phyloP scores from a whole-genome alignment of 2,113 vertebrate genomes.

The Dinomys branickii region DNA sequence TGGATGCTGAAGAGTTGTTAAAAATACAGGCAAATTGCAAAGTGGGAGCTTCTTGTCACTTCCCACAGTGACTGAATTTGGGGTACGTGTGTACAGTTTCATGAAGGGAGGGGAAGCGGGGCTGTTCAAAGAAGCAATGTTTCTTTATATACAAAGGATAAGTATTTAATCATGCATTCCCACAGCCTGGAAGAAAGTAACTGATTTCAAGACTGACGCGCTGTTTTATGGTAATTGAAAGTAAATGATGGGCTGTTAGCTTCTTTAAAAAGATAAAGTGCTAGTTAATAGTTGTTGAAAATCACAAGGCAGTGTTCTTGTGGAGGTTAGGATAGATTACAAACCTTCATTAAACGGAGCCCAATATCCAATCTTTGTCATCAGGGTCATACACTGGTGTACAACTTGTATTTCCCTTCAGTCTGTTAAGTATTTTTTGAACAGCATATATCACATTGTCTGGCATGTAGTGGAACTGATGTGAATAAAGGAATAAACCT shows the following conservation, averaged over 20 bases:
- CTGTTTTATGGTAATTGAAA: conserved; percentile 52
- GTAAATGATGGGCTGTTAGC: conserved; percentile 45
- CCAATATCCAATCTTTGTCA: neutral
- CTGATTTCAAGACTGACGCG: conserved; percentile 19
- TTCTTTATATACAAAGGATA: neutral
- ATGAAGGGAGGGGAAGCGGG: neutral
- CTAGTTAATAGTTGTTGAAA: neutral
- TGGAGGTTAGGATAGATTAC: neutral
- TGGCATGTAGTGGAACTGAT: neutral
- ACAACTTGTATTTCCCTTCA: neutral
- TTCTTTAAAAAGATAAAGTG: conserved; percentile 15
- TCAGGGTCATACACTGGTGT: neutral
- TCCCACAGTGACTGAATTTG: neutral
- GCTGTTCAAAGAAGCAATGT: neutral
- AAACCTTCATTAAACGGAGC: neutral
- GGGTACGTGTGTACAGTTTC: neutral
- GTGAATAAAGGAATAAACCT: neutral
- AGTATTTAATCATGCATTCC: neutral
- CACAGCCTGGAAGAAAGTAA: conserved; percentile 22
- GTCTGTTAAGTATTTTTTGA: neutral
- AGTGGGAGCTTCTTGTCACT: neutral
- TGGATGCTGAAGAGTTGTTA: neutral
- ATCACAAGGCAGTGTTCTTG: neutral
- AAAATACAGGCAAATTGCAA: neutral
- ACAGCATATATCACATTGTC: neutral